phyloP scores from a whole-genome alignment of 64 coral and sea anemone species.

The Astreopora myriophthalma region DNA sequence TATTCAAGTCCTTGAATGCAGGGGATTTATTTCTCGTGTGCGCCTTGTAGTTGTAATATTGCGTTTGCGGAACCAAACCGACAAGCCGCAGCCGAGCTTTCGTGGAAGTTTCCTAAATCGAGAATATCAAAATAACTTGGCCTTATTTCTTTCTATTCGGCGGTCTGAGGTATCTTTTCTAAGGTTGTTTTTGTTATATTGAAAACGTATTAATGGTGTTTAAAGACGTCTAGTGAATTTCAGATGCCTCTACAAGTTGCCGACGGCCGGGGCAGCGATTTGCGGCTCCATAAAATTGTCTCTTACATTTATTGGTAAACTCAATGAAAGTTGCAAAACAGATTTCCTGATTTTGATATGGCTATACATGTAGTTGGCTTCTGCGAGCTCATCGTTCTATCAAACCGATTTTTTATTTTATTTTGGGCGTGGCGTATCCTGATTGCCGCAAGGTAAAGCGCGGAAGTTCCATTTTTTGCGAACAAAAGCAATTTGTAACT shows the following conservation, averaged over 20 bases:
- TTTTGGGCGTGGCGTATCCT: not conserved
- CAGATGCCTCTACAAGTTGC: no score
- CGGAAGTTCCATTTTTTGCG: not conserved
- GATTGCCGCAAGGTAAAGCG: not conserved
- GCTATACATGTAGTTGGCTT: no score
- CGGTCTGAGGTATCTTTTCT: not conserved
- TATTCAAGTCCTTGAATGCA: not conserved
- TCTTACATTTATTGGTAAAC: not conserved
- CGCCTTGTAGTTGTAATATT: not conserved
- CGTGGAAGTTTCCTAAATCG: not conserved
- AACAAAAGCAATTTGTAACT: not conserved
- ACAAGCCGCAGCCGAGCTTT: not conserved
- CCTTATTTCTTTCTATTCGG: not conserved
- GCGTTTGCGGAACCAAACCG: no score
- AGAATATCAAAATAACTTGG: not conserved
- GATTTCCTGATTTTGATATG: not conserved
- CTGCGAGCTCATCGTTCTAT: no score
- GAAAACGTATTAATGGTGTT: no score
- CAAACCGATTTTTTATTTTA: no score
- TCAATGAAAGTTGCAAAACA: not conserved
- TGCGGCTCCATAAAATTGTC: no score
- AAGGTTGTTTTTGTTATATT: not conserved
- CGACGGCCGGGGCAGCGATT: no score
- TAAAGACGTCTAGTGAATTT: not conserved
- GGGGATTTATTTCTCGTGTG: not conserved